phyloP scores from a whole-genome alignment of 2,888 invertebrate species.

The Hirtodrosophila confusa region DNA sequence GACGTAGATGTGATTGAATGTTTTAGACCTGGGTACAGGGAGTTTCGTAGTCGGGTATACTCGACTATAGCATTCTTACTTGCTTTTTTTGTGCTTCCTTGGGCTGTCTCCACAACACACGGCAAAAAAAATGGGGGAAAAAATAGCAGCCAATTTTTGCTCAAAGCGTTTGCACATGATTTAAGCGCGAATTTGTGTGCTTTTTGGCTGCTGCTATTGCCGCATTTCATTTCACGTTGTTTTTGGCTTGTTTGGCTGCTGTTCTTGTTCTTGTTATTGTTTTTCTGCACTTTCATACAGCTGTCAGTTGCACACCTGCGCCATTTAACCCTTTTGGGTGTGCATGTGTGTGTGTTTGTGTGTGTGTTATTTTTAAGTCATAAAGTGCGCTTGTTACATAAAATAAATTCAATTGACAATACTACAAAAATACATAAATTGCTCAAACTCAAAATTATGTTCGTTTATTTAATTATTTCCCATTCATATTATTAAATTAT shows the following conservation, averaged over 20 bases:
- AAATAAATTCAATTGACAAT: conserved; percentile 29
- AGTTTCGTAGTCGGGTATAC: no score
- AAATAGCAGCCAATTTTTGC: conserved; percentile 50
- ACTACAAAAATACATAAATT: conserved; percentile 20
- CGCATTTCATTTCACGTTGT: conserved; percentile 2
- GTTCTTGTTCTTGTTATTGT: conserved; percentile 10
- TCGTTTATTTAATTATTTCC: conserved; percentile 25
- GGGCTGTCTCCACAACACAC: conserved; percentile 1
- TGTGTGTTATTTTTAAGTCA: conserved; percentile 7
- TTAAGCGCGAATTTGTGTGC: conserved; percentile 46
- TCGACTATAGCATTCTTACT: no score
- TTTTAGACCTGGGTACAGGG: no score
- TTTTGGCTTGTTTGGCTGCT: conserved; percentile 17
- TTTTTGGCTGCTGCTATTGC: conserved; percentile 20
- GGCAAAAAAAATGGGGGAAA: conserved; percentile 5
- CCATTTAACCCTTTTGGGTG: neutral
- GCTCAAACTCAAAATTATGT: neutral
- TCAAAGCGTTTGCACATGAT: conserved; percentile 66
- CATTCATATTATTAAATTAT: neutral
- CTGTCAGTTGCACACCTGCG: conserved; percentile 66
- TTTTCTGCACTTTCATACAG: conserved; percentile 34
- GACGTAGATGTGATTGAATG: no score
- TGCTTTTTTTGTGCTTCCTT: conserved; percentile 7
- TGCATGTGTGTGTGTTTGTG: conserved; percentile 4
- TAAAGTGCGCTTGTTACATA: conserved; percentile 20